Evolutionary conservation across 2,888 invertebrate species (phyloP).

Genomic region (Apotomis turbidana): DNA sequence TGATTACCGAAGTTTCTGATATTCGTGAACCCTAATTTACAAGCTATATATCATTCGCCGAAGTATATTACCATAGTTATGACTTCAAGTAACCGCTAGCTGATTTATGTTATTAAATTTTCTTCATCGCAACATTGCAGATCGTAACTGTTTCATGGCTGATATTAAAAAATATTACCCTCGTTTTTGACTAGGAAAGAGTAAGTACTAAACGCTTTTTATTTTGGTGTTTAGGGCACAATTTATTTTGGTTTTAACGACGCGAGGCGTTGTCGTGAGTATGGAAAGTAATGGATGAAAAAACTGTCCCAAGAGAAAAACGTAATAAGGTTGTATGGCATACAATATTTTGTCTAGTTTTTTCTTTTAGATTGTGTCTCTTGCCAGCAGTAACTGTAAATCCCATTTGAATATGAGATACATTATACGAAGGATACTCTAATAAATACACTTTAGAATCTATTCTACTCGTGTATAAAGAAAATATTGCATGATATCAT

Average conservation of each 20-base stretch:
- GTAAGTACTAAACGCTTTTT: constrained; percentile 25
- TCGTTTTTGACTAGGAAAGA: constrained; percentile 22
- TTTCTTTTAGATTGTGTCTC: not conserved
- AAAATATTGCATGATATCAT: too few species aligned
- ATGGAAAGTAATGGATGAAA: not conserved
- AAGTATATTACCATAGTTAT: constrained; percentile 23
- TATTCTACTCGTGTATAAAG: too few species aligned
- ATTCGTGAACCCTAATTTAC: constrained; percentile 13
- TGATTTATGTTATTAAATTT: constrained; percentile 40
- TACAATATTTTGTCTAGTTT: not conserved
- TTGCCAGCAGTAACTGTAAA: too few species aligned
- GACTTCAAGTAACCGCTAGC: constrained; percentile 7
- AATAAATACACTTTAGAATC: too few species aligned
- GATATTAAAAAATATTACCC: constrained; percentile 33
- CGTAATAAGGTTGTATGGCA: not conserved
- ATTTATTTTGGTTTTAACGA: constrained; percentile 1
- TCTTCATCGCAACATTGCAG: constrained; percentile 18
- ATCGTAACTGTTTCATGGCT: constrained; percentile 14
- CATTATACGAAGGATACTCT: too few species aligned
- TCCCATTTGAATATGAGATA: too few species aligned
- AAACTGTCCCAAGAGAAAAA: not conserved
- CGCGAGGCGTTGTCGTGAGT: not conserved
- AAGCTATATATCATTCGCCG: not conserved
- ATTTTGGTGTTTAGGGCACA: not conserved
- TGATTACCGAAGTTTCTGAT: constrained; percentile 19